A percentile compares a stretch with the other conserved stretches of the same genome.
Conservation (phyloP, 2,797 vertebrate genomes). For the Staurois parvus region DNA sequence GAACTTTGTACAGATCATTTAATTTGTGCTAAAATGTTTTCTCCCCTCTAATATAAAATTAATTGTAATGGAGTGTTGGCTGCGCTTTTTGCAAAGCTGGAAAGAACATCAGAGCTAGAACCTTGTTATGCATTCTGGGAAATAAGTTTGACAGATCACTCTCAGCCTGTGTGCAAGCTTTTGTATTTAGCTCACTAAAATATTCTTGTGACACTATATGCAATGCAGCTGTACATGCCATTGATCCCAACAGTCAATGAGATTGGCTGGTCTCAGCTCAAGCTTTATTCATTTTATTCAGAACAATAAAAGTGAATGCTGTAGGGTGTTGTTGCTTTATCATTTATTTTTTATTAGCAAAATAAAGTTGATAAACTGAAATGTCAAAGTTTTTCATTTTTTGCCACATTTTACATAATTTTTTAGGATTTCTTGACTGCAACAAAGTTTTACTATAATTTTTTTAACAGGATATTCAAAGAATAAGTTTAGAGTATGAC, state of each 20-base stretch:
- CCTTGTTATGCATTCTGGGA: neutral
- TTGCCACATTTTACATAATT: no score
- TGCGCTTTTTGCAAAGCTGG: neutral
- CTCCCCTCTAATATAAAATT: neutral
- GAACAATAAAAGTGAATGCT: no score
- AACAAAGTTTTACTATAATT: no score
- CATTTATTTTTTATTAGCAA: no score
- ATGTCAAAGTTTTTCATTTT: no score
- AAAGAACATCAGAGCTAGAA: constrained; percentile 27
- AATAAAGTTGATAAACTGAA: no score
- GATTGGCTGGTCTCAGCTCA: no score
- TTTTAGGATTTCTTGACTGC: no score
- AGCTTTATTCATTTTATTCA: no score
- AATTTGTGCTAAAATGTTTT: neutral
- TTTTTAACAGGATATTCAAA: no score
- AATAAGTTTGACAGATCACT: neutral
- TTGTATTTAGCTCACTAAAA: neutral
- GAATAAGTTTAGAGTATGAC: no score
- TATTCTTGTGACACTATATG: neutral
- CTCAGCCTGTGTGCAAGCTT: neutral
- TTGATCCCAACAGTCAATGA: neutral
- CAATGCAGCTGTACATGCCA: neutral
- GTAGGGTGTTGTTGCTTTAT: no score
- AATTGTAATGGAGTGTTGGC: neutral
- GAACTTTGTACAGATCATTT: neutral